Evolutionary conservation across 2,888 invertebrate species (phyloP), one percentile per base, ranked within the genome.

Genomic region (Philhelius pedissequus): DNA sequence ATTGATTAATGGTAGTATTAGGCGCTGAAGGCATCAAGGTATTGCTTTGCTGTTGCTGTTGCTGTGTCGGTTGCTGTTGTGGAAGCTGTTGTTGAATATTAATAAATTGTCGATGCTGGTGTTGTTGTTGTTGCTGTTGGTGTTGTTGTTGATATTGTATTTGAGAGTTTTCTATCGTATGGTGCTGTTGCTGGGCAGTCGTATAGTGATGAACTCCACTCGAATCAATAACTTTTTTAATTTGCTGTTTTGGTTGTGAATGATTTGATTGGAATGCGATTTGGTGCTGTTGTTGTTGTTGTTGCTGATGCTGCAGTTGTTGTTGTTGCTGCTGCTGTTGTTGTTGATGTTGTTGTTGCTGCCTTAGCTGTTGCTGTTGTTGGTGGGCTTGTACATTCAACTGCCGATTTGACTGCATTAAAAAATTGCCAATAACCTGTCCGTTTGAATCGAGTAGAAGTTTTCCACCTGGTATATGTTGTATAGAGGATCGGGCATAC

Each of bases 401-500:
- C 40, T 68, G 75, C 50, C 62, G 87, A 40, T 82, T 87, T 50
- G 86, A 87, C 50, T 87, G 91, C 50, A 91, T 84, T 15, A 90
- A 77, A 86, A 91, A 89, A 69, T 91, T 90, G 0, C 91, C 90
- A 69, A 91, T 90, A 30, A 91, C 90, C 86, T 90, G 90, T 0
- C 90, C 91, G 87, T 90, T 91, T 0, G 91, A 90, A 86, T 90
- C 91, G 5, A 90, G 89, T 35, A 90, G 86, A 40, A 90, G 88
- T 77, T 90, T 91, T 4, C 91, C 75, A 8, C 88, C 64, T 62
- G 88, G 73, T 32, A 81, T 27, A 18, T 77, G 81, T 38, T 71
- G 75, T 50, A 77, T 32, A 13, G 76, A 62, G n/a, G 86, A 71
- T 11, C 76, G 83, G 87, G 90, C 68, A 74, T 89, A 90, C n/a